Conservation (phyloP, 2,888 invertebrate species). For the Molanna angustata region DNA sequence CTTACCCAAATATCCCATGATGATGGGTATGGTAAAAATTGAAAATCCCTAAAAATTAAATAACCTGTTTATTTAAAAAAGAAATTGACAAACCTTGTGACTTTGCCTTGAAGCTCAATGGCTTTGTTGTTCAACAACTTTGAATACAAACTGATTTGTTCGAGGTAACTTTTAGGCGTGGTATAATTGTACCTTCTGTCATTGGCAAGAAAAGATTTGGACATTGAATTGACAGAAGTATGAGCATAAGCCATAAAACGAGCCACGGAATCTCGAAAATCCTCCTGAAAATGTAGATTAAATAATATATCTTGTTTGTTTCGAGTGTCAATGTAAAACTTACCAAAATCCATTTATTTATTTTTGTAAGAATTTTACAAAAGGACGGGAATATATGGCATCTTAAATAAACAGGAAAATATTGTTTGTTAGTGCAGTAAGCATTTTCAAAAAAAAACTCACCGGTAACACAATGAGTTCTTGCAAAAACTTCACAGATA, state of each 20-base stretch:
- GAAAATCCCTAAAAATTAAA: no score
- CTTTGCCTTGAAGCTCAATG: constrained; percentile 81
- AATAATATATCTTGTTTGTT: constrained; percentile 2
- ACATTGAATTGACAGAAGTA: constrained; percentile 87
- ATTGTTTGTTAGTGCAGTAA: no score
- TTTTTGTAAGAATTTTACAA: no score
- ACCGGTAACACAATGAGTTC: constrained; percentile 78
- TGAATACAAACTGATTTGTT: constrained; percentile 90
- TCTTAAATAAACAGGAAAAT: no score
- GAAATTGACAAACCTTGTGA: constrained; percentile 56
- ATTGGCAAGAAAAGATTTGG: constrained; percentile 81
- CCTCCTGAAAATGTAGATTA: constrained; percentile 44
- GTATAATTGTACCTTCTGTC: constrained; percentile 96
- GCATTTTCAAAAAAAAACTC: no score
- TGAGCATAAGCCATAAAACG: constrained; percentile 95
- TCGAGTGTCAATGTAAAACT: background rate
- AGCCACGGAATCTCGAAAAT: constrained; percentile 79
- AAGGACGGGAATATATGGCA: no score
- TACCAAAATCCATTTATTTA: no score
- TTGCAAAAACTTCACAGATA: constrained; percentile 83
- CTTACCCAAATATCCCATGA: no score
- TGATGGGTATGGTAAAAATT: no score
- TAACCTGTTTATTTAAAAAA: no score
- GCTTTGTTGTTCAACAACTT: constrained; percentile 83
- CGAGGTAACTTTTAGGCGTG: constrained; percentile 94